Evolutionary conservation across 2,888 invertebrate species (phyloP).

Genomic region (Acholoe squamosa): DNA sequence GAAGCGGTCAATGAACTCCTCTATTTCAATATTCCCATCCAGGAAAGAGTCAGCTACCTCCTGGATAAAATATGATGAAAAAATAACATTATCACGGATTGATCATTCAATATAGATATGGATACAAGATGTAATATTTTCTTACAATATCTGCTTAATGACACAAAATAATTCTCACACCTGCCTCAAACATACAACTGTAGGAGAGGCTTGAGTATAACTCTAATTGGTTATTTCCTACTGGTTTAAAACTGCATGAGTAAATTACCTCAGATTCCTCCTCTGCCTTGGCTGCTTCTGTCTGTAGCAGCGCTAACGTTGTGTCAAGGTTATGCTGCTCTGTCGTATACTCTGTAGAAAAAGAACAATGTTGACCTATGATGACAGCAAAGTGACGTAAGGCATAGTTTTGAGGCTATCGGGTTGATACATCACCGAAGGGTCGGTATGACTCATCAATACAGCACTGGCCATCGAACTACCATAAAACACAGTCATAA

Average conservation of each 20-base stretch:
- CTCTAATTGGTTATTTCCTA: too few relatives aligned
- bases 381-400: neutral
- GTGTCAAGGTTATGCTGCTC: slow-evolving; percentile 87
- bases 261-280: slow-evolving; percentile 93
- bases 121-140: neutral
- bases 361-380: neutral
- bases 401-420: too few relatives aligned
- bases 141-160: too few relatives aligned
- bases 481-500: too few relatives aligned
- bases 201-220: too few relatives aligned
- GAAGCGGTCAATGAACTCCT: slow-evolving; percentile 93
- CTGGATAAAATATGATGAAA: slow-evolving; percentile 79
- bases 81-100: neutral
- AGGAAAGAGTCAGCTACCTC: slow-evolving; percentile 91
- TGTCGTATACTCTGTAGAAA: slow-evolving; percentile 34
- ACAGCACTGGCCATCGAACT: too few relatives aligned
- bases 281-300: slow-evolving; percentile 95
- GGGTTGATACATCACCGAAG: too few relatives aligned
- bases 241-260: too few relatives aligned
- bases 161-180: too few relatives aligned
- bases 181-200: too few relatives aligned
- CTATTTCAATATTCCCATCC: slow-evolving; percentile 88
- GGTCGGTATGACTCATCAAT: too few relatives aligned
- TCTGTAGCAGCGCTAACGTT: slow-evolving; percentile 93
- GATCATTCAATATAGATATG: neutral